Conservation (phyloP, 2,113 vertebrate species). For the Butorides virescens region DNA sequence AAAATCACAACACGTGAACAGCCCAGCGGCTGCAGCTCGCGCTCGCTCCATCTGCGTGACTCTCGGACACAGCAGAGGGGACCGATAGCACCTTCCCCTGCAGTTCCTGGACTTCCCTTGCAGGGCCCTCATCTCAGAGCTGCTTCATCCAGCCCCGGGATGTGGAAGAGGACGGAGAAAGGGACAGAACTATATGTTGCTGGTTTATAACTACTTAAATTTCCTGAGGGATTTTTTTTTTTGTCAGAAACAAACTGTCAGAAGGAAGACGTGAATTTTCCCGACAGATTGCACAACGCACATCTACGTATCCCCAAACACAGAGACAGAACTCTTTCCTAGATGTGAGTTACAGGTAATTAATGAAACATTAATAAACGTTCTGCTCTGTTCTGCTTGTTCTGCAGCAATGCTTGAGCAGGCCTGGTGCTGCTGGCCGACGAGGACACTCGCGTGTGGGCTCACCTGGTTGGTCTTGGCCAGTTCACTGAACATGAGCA, state of each 20-base stretch:
- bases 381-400: neutral
- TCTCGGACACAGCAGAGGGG: neutral
- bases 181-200: neutral
- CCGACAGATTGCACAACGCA: accelerated
- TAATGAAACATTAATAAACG: neutral
- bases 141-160: neutral
- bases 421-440: neutral
- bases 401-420: neutral
- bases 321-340: neutral
- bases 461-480: constrained; percentile 82
- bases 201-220: neutral
- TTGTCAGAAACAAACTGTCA: neutral
- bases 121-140: neutral
- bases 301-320: neutral
- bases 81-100: neutral
- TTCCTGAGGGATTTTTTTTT: neutral
- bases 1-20: neutral
- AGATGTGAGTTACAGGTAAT: too few relatives aligned
- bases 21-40: neutral
- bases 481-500: constrained; percentile 87
- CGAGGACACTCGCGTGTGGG: neutral
- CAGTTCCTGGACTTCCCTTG: neutral
- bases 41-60: neutral
- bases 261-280: neutral
- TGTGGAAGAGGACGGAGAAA: neutral